Evolutionary conservation across 1,140 invertebrate species (phyloP).

Genomic region (Platyscapa corneri): DNA sequence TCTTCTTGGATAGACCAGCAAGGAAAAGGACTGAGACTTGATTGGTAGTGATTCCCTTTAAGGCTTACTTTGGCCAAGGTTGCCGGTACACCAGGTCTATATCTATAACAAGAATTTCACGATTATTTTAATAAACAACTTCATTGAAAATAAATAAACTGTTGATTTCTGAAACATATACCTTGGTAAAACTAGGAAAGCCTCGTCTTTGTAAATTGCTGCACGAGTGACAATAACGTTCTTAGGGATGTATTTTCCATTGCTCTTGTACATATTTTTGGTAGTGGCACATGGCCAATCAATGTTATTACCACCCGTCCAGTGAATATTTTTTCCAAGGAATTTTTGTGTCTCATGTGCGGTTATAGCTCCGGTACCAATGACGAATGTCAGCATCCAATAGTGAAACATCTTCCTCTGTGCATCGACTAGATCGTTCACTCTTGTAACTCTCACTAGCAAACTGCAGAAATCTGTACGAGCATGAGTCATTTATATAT

Average conservation of each 20-base stretch:
- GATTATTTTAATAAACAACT: not conserved
- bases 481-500: constrained; percentile 34
- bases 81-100: constrained; percentile 77
- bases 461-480: constrained; percentile 12
- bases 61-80: constrained; percentile 76
- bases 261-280: constrained; percentile 76
- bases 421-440: not conserved
- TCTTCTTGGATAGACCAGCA: constrained; percentile 80
- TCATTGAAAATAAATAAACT: not conserved
- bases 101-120: constrained; percentile 60
- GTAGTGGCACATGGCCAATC: constrained; percentile 77
- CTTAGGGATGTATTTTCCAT: constrained; percentile 76
- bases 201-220: constrained; percentile 77
- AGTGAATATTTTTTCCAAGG: constrained; percentile 49
- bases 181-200: constrained; percentile 77
- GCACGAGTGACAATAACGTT: constrained; percentile 78
- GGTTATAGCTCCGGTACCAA: not conserved
- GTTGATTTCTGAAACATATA: not conserved
- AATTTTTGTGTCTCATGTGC: not conserved
- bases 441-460: not conserved
- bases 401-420: constrained; percentile 1
- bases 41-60: constrained; percentile 70
- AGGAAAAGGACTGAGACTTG: constrained; percentile 76
- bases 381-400: not conserved
- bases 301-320: constrained; percentile 69